Percentiles rank a stretch among this genome's conserved stretches.
phyloP scores from a whole-genome alignment of 2,797 vertebrate species.

The Chanos chanos region DNA sequence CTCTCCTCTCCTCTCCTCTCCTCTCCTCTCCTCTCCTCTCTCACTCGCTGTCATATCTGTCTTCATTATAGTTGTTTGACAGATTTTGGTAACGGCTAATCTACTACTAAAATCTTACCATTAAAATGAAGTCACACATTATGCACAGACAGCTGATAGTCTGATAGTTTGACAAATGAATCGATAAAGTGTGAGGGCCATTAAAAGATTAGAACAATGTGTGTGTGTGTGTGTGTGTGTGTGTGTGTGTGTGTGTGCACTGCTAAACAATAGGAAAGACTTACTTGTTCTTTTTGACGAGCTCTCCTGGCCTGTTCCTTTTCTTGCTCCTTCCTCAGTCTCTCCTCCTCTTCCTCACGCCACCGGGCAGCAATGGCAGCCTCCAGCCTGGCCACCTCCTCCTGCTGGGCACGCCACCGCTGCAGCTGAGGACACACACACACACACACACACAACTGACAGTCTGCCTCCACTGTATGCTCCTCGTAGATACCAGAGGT shows the following conservation, averaged over 20 bases:
- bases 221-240: slow-evolving; percentile 3
- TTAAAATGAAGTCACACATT: too few relatives aligned
- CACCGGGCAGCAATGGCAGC: slow-evolving; percentile 76
- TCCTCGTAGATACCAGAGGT: too few relatives aligned
- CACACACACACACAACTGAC: slow-evolving; percentile 3
- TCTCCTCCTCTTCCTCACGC: slow-evolving; percentile 73
- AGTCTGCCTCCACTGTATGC: too few relatives aligned
- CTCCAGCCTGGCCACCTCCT: slow-evolving; percentile 81
- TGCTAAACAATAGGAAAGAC: too few relatives aligned
- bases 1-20: too few relatives aligned
- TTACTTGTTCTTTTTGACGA: slow-evolving; percentile 75
- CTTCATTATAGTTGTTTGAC: too few relatives aligned
- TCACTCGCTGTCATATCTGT: too few relatives aligned
- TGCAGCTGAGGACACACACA: slow-evolving; percentile 71
- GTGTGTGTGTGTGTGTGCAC: slow-evolving; percentile 8
- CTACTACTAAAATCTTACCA: too few relatives aligned
- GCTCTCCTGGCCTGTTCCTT: slow-evolving; percentile 73
- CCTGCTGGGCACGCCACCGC: slow-evolving; percentile 81
- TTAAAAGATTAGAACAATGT: neutral
- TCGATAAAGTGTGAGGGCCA: neutral
- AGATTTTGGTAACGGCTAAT: too few relatives aligned
- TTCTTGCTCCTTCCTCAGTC: slow-evolving; percentile 71
- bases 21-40: too few relatives aligned
- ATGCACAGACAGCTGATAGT: too few relatives aligned
- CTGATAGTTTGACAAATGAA: too few relatives aligned